Evolutionary conservation across 2,888 invertebrate species (phyloP), one percentile per base, ranked within the genome.

Genomic region (Pollenia labialis): DNA sequence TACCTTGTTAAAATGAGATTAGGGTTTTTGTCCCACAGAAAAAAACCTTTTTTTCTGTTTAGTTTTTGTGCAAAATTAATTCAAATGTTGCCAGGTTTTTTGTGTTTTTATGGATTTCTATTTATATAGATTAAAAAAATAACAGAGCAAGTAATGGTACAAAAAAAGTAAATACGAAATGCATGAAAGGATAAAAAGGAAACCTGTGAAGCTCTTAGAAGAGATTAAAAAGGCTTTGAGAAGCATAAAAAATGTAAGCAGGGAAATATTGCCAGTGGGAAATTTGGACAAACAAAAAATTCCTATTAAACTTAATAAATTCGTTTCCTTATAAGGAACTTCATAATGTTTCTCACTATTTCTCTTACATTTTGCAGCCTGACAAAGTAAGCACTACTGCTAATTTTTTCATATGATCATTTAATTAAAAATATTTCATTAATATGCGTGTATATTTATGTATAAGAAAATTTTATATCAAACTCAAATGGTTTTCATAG

Each of bases 121-220:
- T 54, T 46, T 32, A 32, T 64, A 44, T 18, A 18, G 46, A 77
- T 77, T 79, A 69, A 40, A 79, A 79, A 79, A 68, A 79, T 68
- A 66, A 77, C 58, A 46, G 58, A 79, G 58, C 48, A 79, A 58
- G 32, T 56, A 77, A 46, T 68, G 46, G 1, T 56, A 54, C 48
- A 32, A 4, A 68, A 48, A 48, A 56, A 79, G 48, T 48, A 58
- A 79, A 75, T 12, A 6, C 18, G 44, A 64, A 48, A 32, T 6
- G 50, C 50, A 58, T 79, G 18, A 58, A 58, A 48, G 46, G 23
- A 32, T 7, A 54, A 16, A 44, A 16, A 62, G 2, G 4, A 46
- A 18, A 64, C 42, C n/a, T 56, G 14, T 48, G 58, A 48, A 77
- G 50, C 58, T 32, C 48, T 42, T 68, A 42, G 48, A n/a, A 77